These are phyloP conservation scores for Drosophila pallidifrons DNA, from an alignment of 1,140 invertebrate species.

Conservation along the genomic window DNA sequence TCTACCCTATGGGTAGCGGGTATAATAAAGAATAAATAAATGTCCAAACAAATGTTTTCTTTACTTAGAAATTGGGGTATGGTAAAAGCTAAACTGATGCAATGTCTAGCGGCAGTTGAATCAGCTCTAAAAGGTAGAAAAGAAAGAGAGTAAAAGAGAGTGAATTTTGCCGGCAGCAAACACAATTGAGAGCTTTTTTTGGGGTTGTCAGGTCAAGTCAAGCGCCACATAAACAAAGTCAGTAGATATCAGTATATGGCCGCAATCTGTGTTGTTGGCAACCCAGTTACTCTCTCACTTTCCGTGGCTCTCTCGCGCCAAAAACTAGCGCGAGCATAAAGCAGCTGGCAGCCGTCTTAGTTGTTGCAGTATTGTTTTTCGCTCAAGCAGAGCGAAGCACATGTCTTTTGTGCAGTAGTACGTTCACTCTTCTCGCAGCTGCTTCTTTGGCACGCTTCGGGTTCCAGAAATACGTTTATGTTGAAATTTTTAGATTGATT, in stretches of 20 bases:
- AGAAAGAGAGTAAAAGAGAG: background rate
- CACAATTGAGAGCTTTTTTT: conserved; percentile 9
- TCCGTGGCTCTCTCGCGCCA: conserved; percentile 3
- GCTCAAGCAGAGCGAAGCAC: conserved; percentile 18
- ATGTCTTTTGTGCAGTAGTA: conserved; percentile 23
- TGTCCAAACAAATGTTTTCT: background rate
- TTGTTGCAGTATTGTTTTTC: conserved; percentile 2
- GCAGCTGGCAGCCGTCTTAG: conserved; percentile 35
- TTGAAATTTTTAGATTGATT: conserved; percentile 15
- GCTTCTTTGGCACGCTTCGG: background rate
- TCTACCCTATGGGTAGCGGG: too few relatives aligned
- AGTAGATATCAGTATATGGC: conserved; percentile 16
- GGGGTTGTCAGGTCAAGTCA: conserved; percentile 29
- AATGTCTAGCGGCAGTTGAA: conserved; percentile 15
- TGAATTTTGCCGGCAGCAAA: conserved; percentile 19
- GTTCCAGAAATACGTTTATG: conserved; percentile 7
- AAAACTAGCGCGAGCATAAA: conserved; percentile 22
- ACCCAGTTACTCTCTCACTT: conserved; percentile 33
- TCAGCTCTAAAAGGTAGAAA: conserved; percentile 7
- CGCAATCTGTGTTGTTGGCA: conserved; percentile 30
- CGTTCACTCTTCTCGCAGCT: conserved; percentile 21
- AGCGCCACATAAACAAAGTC: conserved; percentile 18
- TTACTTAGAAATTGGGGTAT: too few relatives aligned
- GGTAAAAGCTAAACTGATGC: conserved; percentile 11
- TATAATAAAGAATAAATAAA: background rate